Percentiles rank a stretch among this genome's conserved stretches.
Evolutionary conservation across 2,888 invertebrate species (phyloP).

Genomic region (Lamproptera curius): DNA sequence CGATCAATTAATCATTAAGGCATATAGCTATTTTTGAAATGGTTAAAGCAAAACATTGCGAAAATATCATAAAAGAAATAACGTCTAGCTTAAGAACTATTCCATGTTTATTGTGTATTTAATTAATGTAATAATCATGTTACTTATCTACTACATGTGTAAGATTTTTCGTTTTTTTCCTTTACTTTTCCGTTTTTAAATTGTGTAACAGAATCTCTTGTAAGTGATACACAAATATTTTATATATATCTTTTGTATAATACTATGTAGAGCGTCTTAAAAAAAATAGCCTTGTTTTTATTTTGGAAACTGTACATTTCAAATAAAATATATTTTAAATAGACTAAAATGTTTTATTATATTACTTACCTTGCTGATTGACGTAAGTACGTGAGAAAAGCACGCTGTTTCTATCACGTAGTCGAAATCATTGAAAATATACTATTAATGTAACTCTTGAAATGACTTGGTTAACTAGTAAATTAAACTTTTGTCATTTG

Average conservation of each 20-base stretch:
- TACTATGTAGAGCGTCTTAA: neutral
- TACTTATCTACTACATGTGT: neutral
- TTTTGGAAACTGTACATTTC: neutral
- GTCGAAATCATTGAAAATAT: neutral
- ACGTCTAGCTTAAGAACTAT: too few species aligned
- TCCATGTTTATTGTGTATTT: neutral
- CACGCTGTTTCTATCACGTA: neutral
- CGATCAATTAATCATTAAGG: neutral
- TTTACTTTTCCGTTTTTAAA: neutral
- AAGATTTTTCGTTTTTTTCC: neutral
- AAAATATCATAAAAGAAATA: neutral
- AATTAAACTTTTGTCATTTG: too few species aligned
- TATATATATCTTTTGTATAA: neutral
- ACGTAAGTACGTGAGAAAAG: neutral
- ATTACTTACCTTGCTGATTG: neutral
- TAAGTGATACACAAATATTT: neutral
- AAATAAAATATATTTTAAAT: constrained; percentile 4
- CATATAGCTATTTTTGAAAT: neutral
- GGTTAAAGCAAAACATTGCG: neutral
- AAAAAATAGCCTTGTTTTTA: neutral
- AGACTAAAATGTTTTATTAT: neutral
- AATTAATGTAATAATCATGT: neutral
- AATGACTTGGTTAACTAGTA: neutral
- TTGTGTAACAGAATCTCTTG: constrained; percentile 1
- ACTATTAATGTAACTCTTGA: neutral